Evolutionary conservation across 2,797 vertebrate genomes (phyloP), one percentile per base, ranked within the genome.

Genomic region (Orestias chungarensis): DNA sequence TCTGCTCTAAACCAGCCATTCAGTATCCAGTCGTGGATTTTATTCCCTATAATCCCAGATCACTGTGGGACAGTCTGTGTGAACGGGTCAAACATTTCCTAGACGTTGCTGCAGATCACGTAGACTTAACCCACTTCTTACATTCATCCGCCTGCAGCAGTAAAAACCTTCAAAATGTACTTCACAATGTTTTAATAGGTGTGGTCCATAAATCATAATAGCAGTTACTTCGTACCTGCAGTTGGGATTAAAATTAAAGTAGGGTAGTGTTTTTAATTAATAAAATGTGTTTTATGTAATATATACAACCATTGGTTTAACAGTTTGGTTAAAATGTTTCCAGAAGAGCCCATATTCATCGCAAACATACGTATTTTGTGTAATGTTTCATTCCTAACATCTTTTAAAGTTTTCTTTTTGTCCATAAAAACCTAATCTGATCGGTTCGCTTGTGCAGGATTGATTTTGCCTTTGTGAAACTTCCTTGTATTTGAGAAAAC

Each of bases 41-140:
- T 78, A 79, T 74, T 74, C 44, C 10, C 52, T 61, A 73, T 86
- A 86, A 88, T 92, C 83, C 84, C 76, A 88, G 87, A 86, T 89
- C 87, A 87, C 76, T 82, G 66, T 64, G 79, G 73, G 76, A 70
- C 62, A 65, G 83, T 83, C 42, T 73, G 75, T 71, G 74, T 79
- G 79, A 85, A 65, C 67, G 38, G 80, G 79, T 89, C 75, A 85
- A 57, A 87, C 47, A 67, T 82, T 75, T 68, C 75, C 66, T 80
- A 75, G 49, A 80, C 62, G 49, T 78, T 79, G 73, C 78, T 74
- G 74, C 75, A 76, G 77, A 85, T 79, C 72, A 75, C 70, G 66
- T 47, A 75, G 79, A 77, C 4, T 64, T 71, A 82, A 74, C 67
- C 77, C 64, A 81, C 83, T 81, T 62, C 74, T 55, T 31, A 18